Evolutionary conservation across 1,140 invertebrate genomes (phyloP), one percentile per base, ranked within the genome.

Genomic region (Danaus melanippus): DNA sequence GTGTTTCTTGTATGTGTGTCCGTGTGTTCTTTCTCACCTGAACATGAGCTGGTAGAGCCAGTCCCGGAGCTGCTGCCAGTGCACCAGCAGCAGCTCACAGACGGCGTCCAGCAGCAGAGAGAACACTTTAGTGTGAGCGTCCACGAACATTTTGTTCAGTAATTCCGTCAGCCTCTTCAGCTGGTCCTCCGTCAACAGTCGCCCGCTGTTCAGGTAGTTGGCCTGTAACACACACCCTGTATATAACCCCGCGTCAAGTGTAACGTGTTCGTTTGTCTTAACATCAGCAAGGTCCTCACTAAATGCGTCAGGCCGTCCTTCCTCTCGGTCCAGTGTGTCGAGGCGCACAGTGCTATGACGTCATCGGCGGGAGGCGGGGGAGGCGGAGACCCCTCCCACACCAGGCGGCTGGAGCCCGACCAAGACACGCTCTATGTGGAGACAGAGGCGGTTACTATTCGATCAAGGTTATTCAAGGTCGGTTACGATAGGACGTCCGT

Each of bases 61-160:
- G 75, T 96, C 95, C 57, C 93, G 91, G 9, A 99, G 88, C 65
- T 98, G 95, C 58, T 91, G 90, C 59, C 92, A 93, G 84, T 98
- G 95, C n/a, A 92, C 92, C 59, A 91, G 85, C 47, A 98, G 93
- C 56, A 98, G 85, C 74, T 98, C 96, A 62, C 94, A 94, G 11
- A 98, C 89, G 0, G 96, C 95, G 69, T 98, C 97, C 67, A 98
- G 84, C 86, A 98, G 97, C 53, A 98, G 86, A 48, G 94, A 95
- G 83, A 98, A 96, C 47, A 98, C 95, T 87, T 98, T 98, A 2
- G 95, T 97, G 78, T 98, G 96, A n/a, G 96, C 95, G 82, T 98
- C 97, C 90, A 97, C 96, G 71, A 98, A 98, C 95, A 98, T 97
- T 88, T 96, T 95, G 45, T 95, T 94, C 74, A 98, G 96, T 60